Base-by-base conservation (phyloP, 2,888 invertebrate species). In the Orthosia gothica region DNA sequence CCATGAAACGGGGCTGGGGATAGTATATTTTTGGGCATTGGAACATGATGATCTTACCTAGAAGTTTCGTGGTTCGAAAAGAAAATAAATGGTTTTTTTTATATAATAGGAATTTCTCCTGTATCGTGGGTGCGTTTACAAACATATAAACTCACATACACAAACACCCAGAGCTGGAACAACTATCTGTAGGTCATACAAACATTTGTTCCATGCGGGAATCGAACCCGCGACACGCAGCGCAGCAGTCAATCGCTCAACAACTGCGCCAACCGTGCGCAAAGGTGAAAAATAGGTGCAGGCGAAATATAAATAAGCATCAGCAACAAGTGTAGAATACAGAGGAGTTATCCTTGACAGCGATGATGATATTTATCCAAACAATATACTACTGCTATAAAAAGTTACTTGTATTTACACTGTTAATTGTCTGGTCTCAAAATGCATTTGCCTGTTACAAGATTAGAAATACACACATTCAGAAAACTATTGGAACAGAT, bases 401-500 rank as follows among this genome's bases (percentile, higher is more conserved):
- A 52, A 52, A 9, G n/a, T n/a, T 18, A 52, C 18, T 52, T 18
- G 13, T 18, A 18, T 45, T 23, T 55, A 57, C 18, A 45, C 45
- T 49, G 47, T 12, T 32, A 58, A 26, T 67, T 67, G 9, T 5
- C 13, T 5, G 5, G 20, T 52, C 45, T 26, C 15, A 49, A 59
- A 59, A 49, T 20, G 5, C 5, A 18, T 61, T 32, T 9, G 2
- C 9, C 32, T 49, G n/a, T 5, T 18, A 20, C 3, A 62, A 13
- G 20, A 32, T 59, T 11, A 15, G 47, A 54, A 52, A 66, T 20
- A 66, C 15, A 32, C 12, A 15, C 32, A 47, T 50, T 47, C 32
- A 32, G 23, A n/a, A 15, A 47, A 59, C 59, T 47, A 59, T 52
- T 67, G 69, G 15, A 75, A 61, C 12, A 58, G 23, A 76, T 77